Evolutionary conservation across 2,888 invertebrate genomes (phyloP).

Genomic region (Choristoneura rosaceana): DNA sequence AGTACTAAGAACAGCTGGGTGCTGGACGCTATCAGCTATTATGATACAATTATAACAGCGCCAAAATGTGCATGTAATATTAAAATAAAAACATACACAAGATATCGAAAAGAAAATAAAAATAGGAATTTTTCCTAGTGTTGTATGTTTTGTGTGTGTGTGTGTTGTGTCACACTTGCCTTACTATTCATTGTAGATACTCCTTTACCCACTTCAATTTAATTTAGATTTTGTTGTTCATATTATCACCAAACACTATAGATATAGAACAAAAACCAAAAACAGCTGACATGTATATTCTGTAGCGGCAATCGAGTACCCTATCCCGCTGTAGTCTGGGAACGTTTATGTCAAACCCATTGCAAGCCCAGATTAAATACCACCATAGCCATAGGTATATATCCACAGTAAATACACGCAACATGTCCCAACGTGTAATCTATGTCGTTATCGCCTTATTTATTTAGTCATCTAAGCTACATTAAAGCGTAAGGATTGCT

Average conservation of each 20-base stretch:
- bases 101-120: too few relatives aligned
- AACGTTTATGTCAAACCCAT: constrained; percentile 18
- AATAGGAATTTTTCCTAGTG: too few relatives aligned
- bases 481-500: constrained; percentile 21
- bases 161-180: constrained; percentile 5
- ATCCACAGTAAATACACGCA: neutral
- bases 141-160: too few relatives aligned
- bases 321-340: constrained; percentile 7
- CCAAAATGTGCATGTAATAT: too few relatives aligned
- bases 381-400: constrained; percentile 1
- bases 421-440: constrained; percentile 18
- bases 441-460: constrained; percentile 23
- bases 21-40: too few relatives aligned
- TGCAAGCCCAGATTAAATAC: constrained; percentile 20
- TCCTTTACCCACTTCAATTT: constrained; percentile 14
- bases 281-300: constrained; percentile 25
- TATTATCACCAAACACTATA: constrained; percentile 22
- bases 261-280: constrained; percentile 18
- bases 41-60: too few relatives aligned
- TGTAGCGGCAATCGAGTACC: constrained; percentile 4
- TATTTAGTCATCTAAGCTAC: constrained; percentile 17
- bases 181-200: constrained; percentile 8
- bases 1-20: too few relatives aligned
- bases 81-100: too few relatives aligned
- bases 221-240: neutral